A percentile compares a stretch with the other conserved stretches of the same genome.
phyloP scores from a whole-genome alignment of 2,797 vertebrate genomes.

The Spondyliosoma cantharus region DNA sequence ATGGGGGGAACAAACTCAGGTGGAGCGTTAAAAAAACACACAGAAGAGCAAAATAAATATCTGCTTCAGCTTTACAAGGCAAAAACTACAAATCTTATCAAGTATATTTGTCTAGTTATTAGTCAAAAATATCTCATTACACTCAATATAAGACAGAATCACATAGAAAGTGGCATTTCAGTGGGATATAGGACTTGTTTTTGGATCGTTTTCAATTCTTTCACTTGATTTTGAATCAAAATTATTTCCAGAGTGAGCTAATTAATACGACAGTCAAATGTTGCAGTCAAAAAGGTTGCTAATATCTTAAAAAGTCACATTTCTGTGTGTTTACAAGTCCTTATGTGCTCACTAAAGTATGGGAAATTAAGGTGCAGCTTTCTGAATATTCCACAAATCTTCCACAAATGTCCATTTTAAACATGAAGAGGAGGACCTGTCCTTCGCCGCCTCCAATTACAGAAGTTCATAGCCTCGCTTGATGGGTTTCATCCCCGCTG shows the following conservation, averaged over 20 bases:
- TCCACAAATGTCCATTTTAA: conserved; percentile 22
- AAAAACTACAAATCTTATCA: too few species aligned
- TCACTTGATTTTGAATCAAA: too few species aligned
- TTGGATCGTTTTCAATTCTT: too few species aligned
- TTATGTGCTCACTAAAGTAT: background rate
- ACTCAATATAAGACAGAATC: too few species aligned
- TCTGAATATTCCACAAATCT: background rate
- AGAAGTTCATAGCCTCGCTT: conserved; percentile 39
- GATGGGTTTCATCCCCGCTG: conserved; percentile 62
- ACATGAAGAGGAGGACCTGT: background rate
- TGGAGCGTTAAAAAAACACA: background rate
- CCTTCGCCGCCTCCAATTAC: conserved; percentile 52
- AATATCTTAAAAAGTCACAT: background rate
- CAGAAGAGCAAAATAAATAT: background rate
- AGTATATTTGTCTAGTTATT: too few species aligned
- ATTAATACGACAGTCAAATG: background rate
- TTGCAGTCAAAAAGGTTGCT: background rate
- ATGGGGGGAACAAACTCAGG: conserved; percentile 8
- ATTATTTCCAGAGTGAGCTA: too few species aligned
- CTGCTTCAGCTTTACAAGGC: background rate
- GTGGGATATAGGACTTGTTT: too few species aligned
- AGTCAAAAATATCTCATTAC: too few species aligned
- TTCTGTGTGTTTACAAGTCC: background rate
- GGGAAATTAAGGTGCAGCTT: background rate
- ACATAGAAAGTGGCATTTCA: too few species aligned